Conservation (phyloP, 2,797 vertebrate species). For the Loris lydekkerianus region DNA sequence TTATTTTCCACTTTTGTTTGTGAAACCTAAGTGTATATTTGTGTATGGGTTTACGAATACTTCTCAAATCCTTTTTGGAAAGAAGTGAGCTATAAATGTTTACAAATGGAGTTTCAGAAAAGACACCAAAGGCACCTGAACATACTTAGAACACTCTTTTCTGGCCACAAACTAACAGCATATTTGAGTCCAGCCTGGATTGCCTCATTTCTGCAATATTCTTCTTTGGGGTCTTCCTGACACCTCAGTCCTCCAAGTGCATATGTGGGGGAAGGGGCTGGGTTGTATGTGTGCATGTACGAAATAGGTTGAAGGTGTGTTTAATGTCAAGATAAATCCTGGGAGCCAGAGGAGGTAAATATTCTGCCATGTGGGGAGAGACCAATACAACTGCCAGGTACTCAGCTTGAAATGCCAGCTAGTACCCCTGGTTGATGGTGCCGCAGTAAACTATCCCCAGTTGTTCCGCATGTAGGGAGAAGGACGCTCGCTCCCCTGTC, state of each 20-base stretch:
- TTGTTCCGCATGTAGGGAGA: fast-evolving
- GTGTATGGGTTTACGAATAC: not conserved
- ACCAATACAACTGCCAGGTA: fast-evolving
- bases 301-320: not conserved
- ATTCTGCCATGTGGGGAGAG: not conserved
- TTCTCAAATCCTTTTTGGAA: not conserved
- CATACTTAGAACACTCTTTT: not conserved
- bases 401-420: not conserved
- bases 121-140: not conserved
- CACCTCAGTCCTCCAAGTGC: not conserved
- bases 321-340: not conserved
- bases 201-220: not conserved
- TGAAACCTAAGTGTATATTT: not conserved
- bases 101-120: not conserved
- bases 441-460: not conserved
- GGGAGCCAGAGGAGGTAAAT: not conserved
- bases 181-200: not conserved
- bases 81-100: not conserved
- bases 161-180: not conserved
- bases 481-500: not conserved
- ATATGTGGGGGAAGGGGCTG: not conserved
- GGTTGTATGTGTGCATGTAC: too few species aligned
- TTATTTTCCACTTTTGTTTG: not conserved
- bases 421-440: not conserved
- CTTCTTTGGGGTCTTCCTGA: not conserved